Conservation (phyloP, 2,888 invertebrate species). For the Diachrysia chrysitis region DNA sequence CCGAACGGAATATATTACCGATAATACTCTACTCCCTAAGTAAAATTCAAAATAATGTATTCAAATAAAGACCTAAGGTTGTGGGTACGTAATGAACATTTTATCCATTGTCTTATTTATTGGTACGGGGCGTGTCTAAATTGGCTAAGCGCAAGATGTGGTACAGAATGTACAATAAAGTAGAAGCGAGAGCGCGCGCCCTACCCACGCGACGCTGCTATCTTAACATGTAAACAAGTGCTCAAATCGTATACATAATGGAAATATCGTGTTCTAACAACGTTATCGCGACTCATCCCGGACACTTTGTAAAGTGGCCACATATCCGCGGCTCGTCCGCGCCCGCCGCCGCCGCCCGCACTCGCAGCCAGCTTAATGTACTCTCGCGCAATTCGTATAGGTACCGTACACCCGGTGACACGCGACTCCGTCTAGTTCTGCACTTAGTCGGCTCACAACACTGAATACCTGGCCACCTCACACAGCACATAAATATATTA, state of each 20-base stretch:
- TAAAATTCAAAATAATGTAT: slow-evolving; percentile 52
- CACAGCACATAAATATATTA: slow-evolving; percentile 34
- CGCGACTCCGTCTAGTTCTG: slow-evolving; percentile 72
- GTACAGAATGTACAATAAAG: slow-evolving; percentile 64
- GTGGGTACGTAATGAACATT: slow-evolving; percentile 55
- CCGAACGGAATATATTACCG: slow-evolving; percentile 54
- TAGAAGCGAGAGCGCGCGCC: slow-evolving; percentile 71
- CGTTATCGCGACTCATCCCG: slow-evolving; percentile 88
- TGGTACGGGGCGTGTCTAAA: slow-evolving; percentile 67
- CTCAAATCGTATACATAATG: slow-evolving; percentile 90
- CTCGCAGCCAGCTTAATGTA: slow-evolving; percentile 65
- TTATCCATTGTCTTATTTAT: slow-evolving; percentile 65
- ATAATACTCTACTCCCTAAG: slow-evolving; percentile 46
- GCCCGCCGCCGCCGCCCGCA: slow-evolving; percentile 32
- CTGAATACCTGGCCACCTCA: slow-evolving; percentile 58
- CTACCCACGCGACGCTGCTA: slow-evolving; percentile 81
- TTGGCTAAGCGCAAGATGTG: slow-evolving; percentile 74
- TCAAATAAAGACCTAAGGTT: slow-evolving; percentile 56
- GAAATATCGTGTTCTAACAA: slow-evolving; percentile 89
- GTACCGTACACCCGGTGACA: slow-evolving; percentile 71
- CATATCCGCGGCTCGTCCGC: slow-evolving; percentile 78
- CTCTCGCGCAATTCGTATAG: slow-evolving; percentile 69
- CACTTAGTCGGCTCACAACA: slow-evolving; percentile 75
- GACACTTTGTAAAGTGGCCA: slow-evolving; percentile 88
- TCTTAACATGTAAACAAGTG: slow-evolving; percentile 88